A percentile compares a stretch with the other conserved stretches of the same genome.
Conservation (phyloP, 2,113 vertebrate genomes). For the Neodon shergylaensis region DNA sequence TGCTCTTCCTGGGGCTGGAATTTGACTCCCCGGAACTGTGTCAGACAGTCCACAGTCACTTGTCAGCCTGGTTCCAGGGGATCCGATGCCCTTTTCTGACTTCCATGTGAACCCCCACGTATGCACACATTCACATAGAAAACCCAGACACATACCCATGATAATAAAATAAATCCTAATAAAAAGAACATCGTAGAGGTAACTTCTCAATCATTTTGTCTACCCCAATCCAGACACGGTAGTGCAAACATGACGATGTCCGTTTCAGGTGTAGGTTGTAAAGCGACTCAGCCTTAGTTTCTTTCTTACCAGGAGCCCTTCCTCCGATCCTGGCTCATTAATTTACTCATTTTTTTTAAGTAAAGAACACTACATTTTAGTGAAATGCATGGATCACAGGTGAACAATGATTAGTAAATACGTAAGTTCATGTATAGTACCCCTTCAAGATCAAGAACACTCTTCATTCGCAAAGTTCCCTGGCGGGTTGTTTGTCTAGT, state of each 20-base stretch:
- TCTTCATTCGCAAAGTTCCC: background rate
- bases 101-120: background rate
- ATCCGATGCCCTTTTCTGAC: background rate
- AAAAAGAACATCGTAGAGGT: background rate
- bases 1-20: background rate
- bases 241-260: accelerated
- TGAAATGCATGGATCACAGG: background rate
- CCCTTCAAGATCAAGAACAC: background rate
- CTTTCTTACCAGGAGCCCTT: background rate
- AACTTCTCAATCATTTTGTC: background rate
- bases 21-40: background rate
- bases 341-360: background rate
- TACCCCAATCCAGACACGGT: background rate
- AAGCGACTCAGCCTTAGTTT: background rate
- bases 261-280: background rate
- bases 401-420: background rate
- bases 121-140: background rate
- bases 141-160: background rate
- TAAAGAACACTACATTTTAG: background rate
- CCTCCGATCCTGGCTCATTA: background rate
- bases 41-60: background rate
- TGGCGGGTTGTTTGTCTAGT: background rate
- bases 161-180: background rate
- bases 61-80: background rate
- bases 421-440: background rate